phyloP scores from a whole-genome alignment of 1,140 invertebrate species.

The Neotoxoptera formosana region DNA sequence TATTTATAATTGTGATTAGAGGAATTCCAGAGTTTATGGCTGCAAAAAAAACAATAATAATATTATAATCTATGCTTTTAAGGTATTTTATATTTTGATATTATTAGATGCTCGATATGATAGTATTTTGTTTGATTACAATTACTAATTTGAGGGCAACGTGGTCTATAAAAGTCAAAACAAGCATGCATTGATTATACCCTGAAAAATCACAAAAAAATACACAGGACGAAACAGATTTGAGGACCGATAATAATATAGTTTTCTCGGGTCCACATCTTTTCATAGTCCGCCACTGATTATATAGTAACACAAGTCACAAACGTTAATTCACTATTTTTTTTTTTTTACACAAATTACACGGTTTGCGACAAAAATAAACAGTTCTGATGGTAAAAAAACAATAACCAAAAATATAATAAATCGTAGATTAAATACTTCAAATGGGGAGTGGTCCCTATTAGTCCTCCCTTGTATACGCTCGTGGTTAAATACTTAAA shows the following conservation, averaged over 20 bases:
- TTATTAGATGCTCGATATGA: neutral
- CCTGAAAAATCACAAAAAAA: neutral
- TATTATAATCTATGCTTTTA: too few species aligned
- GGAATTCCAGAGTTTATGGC: too few species aligned
- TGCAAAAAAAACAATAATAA: too few species aligned
- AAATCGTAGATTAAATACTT: neutral
- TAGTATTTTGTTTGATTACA: neutral
- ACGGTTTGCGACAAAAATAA: neutral
- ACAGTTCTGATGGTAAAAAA: neutral
- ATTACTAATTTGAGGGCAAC: neutral
- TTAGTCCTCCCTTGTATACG: neutral
- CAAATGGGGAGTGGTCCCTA: neutral
- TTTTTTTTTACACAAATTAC: neutral
- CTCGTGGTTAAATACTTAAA: neutral
- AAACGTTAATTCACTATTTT: neutral
- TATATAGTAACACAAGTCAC: neutral
- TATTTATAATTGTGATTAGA: too few species aligned
- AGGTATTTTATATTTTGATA: neutral
- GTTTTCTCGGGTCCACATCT: neutral
- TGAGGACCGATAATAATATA: too few species aligned
- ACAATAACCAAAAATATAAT: neutral
- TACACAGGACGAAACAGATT: neutral
- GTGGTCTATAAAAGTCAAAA: neutral
- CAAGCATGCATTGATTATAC: neutral
- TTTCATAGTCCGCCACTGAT: neutral